A percentile compares a stretch with the other conserved stretches of the same genome.
These are phyloP conservation scores for Sitta europaea DNA, from an alignment of 2,113 vertebrate species.

Conservation along the genomic window DNA sequence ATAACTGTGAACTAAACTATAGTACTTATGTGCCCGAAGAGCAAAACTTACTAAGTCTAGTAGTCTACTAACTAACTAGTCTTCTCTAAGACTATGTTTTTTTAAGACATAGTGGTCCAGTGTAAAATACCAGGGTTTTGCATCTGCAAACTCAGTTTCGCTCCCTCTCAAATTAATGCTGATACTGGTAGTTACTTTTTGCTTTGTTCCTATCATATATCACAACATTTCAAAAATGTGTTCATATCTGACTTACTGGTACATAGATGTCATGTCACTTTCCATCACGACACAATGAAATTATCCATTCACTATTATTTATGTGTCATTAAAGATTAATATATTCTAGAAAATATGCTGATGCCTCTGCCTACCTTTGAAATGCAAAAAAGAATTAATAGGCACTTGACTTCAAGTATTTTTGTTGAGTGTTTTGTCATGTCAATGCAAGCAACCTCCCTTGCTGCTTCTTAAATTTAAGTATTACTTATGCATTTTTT, in stretches of 20 bases:
- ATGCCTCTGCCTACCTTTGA: slow-evolving; percentile 2
- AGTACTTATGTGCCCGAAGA: background rate
- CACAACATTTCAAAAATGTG: background rate
- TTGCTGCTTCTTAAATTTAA: background rate
- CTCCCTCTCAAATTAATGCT: background rate
- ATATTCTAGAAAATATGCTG: background rate
- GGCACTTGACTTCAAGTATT: background rate
- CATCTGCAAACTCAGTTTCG: background rate
- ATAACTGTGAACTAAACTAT: background rate
- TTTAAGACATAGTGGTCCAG: background rate
- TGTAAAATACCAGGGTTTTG: background rate
- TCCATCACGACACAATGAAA: background rate
- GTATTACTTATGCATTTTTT: background rate
- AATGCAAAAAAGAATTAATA: slow-evolving; percentile 14
- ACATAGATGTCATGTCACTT: background rate
- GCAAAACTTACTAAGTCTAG: background rate
- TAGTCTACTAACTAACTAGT: too few species aligned
- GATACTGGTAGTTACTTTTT: background rate
- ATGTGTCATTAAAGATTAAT: background rate
- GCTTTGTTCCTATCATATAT: background rate
- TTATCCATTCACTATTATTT: slow-evolving; percentile 1
- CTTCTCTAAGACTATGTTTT: background rate
- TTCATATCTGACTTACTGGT: background rate
- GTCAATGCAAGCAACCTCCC: background rate
- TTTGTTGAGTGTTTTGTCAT: background rate